Conservation (phyloP, 2,888 invertebrate genomes). For the Bimastos eiseni region DNA sequence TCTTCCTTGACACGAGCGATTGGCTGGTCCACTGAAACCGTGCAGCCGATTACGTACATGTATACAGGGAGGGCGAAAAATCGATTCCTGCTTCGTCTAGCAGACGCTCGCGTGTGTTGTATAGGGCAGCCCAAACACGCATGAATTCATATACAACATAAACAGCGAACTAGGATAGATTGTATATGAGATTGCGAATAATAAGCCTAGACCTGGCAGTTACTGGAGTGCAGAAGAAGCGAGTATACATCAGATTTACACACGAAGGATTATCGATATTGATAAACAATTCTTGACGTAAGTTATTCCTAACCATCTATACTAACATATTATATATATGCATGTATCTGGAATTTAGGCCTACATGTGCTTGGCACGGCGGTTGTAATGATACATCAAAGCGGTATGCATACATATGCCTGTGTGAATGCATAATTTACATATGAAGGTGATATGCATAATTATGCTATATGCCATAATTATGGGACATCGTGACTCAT, state of each 20-base stretch:
- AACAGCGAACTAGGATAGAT: neutral
- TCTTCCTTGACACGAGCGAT: neutral
- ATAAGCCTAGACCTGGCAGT: neutral
- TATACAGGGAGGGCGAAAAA: conserved; percentile 1
- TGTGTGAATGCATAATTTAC: too few species aligned
- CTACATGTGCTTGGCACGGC: too few species aligned
- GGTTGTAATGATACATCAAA: too few species aligned
- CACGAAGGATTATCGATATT: conserved; percentile 2
- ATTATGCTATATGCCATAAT: too few species aligned
- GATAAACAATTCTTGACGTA: neutral
- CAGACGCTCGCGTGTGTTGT: neutral
- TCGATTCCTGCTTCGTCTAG: neutral
- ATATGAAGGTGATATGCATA: too few species aligned
- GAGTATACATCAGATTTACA: neutral
- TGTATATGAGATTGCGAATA: neutral
- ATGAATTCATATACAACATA: neutral
- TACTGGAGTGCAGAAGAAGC: neutral
- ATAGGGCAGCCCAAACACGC: neutral
- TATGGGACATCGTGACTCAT: too few species aligned
- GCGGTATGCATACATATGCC: too few species aligned
- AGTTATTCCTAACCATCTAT: neutral
- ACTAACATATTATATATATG: neutral
- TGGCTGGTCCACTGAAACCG: neutral
- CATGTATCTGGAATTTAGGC: neutral
- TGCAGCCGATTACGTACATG: neutral